Evolutionary conservation across 2,888 invertebrate species (phyloP), one percentile per base, ranked within the genome.

Genomic region (Itoplectis maculator): DNA sequence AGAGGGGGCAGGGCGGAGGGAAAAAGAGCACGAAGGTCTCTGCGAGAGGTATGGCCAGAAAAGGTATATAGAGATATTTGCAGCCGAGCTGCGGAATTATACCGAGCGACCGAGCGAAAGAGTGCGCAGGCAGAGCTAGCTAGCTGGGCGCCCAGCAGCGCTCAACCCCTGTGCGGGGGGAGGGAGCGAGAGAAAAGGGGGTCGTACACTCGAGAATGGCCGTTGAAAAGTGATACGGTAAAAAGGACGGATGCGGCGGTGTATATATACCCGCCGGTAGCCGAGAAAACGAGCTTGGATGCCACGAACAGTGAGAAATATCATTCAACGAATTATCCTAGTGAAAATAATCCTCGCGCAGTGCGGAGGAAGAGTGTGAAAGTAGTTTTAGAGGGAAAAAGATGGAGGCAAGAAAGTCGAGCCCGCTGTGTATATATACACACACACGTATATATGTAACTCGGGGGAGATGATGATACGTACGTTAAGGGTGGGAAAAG

Each of bases 291-390:
- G 40, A 75, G 66, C 54, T 61, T 61, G 20, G 11, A 69, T 35
- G 49, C 29, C 70, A 59, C 47, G 68, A 68, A 54, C 78, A 68
- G 78, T 59, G 75, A 65, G 54, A 79, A 79, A 75, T 70, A 78
- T 80, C 72, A 49, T 77, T 66, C 73, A 70, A 42, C 68, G 76
- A 80, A 83, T 83, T 83, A 83, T 59, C 68, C 66, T 59, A 51
- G 59, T 73, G 72, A 42, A 73, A 69, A 83, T 80, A 80, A 83
- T 80, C 82, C 80, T 51, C 37, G 42, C 49, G 66, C 35, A 35
- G 18, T n/a, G 15, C 29, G 18, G 13, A 45, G 23, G 49, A n/a
- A 20, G 70, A 7, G 18, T 37, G 45, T 61, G 42, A 49, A 65
- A 61, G 51, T 66, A 63, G 73, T 45, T 69, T 23, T 13, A 18